Evolutionary conservation across 2,888 invertebrate species (phyloP), one percentile per base, ranked within the genome.

Genomic region (Sinohyriopsis cumingii): DNA sequence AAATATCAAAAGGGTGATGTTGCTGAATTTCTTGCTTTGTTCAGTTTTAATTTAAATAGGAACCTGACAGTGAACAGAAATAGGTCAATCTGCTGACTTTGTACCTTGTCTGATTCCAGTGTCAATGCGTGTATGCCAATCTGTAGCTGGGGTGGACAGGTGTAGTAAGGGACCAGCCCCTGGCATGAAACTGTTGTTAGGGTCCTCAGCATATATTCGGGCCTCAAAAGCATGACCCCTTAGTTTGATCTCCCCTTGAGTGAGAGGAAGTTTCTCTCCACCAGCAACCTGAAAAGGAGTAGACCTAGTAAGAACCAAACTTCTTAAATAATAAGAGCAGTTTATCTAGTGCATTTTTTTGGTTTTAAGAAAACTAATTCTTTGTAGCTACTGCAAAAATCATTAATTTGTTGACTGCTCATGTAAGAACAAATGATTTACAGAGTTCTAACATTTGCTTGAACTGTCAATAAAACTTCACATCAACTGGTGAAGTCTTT

Each of bases 211-310:
- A 90, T 99, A 99, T 78, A 99, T 95, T 76, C 99, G 92, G 53
- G 98, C 98, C 91, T 99, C 99, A 81, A 99, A 96, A 0, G 99
- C 94, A 90, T 98, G 97, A 0, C 99, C 98, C 0, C 91, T 92
- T 0, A 95, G 91, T 54, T 84, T 86, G 63, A 99, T 94, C 75
- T 97, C 93, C 0, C 94, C 93, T 88, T 99, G 99, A 0, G 91
- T 92, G 0, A 94, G 79, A 0, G 98, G 98, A 20, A 99, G 90
- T 59, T 92, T 92, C 87, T 97, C 96, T 0, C 98, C 98, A 55
- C 95, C 92, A 0, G 99, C 98, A 61, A 98, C 93, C 88, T 92
- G 74, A 5, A 59, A 68, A 22, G 12, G 59, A 22, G 20, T 12
- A 15, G 15, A 18, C 3, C 24, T 24, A 59, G 20, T 59, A 22